A percentile compares a stretch with the other conserved stretches of the same genome.
phyloP scores from a whole-genome alignment of 2,888 invertebrate genomes.

The Allygus modestus region DNA sequence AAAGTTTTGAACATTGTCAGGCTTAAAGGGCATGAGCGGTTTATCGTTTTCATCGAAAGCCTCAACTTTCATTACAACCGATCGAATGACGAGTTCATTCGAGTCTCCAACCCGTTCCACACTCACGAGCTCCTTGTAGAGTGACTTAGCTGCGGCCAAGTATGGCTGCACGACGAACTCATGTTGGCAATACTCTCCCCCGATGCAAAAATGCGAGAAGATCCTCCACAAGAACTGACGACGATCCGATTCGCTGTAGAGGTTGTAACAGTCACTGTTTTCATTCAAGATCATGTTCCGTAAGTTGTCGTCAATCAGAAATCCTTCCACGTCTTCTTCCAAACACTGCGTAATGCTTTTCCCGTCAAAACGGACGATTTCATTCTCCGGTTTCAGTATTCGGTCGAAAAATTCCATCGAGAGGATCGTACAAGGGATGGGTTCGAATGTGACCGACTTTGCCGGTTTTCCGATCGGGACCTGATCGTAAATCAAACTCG shows the following conservation, averaged over 20 bases:
- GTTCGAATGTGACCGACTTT: slow-evolving; percentile 16
- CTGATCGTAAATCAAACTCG: slow-evolving; percentile 31
- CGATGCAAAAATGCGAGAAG: slow-evolving; percentile 53
- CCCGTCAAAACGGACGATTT: slow-evolving; percentile 34
- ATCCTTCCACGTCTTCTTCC: slow-evolving; percentile 52
- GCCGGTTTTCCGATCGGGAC: slow-evolving; percentile 28
- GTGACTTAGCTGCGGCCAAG: slow-evolving; percentile 1
- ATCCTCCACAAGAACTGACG: slow-evolving; percentile 53
- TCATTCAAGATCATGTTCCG: slow-evolving; percentile 35
- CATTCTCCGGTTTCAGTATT: slow-evolving; percentile 39
- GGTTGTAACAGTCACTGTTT: slow-evolving; percentile 4
- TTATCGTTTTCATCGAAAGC: slow-evolving; percentile 20
- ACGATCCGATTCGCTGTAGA: slow-evolving; percentile 48
- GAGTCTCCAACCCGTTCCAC: slow-evolving; percentile 48
- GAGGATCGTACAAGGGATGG: slow-evolving; percentile 49
- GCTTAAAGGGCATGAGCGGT: slow-evolving; percentile 48
- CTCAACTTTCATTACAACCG: slow-evolving; percentile 47
- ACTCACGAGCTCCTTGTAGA: slow-evolving; percentile 56
- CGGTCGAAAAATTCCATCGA: slow-evolving; percentile 55
- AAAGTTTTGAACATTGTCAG: slow-evolving; percentile 66
- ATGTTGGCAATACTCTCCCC: slow-evolving; percentile 59
- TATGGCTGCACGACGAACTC: slow-evolving; percentile 38
- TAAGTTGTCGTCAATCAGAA: slow-evolving; percentile 52
- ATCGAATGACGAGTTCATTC: slow-evolving; percentile 44
- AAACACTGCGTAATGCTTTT: slow-evolving; percentile 47